Evolutionary conservation across 1,140 invertebrate genomes (phyloP).

Genomic region (Rhopalosiphum maidis): DNA sequence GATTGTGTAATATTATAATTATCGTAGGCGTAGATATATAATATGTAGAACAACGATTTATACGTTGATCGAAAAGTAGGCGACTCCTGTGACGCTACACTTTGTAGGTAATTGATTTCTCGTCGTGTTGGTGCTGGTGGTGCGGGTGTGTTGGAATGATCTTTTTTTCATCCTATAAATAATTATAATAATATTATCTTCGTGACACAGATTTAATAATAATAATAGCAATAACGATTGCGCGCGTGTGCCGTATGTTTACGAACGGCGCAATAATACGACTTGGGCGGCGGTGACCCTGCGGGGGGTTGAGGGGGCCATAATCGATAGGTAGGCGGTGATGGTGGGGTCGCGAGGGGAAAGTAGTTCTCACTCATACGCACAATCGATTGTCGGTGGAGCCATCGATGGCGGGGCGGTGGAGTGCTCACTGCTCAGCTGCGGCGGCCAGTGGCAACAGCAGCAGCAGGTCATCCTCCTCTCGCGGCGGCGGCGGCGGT

Average conservation of each 20-base stretch:
- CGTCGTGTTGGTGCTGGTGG: neutral
- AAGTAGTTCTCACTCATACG: neutral
- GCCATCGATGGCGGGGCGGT: neutral
- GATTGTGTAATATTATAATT: too few relatives aligned
- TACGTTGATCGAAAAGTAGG: neutral
- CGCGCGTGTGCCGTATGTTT: slow-evolving; percentile 3
- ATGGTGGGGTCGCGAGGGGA: neutral
- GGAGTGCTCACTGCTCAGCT: slow-evolving; percentile 2
- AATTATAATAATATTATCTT: neutral
- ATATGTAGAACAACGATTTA: neutral
- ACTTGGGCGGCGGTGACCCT: neutral
- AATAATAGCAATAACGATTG: neutral
- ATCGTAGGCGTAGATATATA: too few relatives aligned
- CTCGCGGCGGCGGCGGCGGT: neutral
- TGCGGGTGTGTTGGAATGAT: neutral
- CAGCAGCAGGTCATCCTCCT: slow-evolving; percentile 40
- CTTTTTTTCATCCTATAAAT: neutral
- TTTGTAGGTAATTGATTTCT: neutral
- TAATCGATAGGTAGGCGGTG: slow-evolving; percentile 10
- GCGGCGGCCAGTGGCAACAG: slow-evolving; percentile 31
- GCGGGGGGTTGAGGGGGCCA: neutral
- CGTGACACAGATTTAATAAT: slow-evolving; percentile 8
- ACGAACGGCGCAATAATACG: slow-evolving; percentile 19
- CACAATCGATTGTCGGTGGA: slow-evolving; percentile 17
- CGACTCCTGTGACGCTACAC: neutral